Evolutionary conservation across 2,888 invertebrate genomes (phyloP).

Genomic region (Zaprionus lineosus): DNA sequence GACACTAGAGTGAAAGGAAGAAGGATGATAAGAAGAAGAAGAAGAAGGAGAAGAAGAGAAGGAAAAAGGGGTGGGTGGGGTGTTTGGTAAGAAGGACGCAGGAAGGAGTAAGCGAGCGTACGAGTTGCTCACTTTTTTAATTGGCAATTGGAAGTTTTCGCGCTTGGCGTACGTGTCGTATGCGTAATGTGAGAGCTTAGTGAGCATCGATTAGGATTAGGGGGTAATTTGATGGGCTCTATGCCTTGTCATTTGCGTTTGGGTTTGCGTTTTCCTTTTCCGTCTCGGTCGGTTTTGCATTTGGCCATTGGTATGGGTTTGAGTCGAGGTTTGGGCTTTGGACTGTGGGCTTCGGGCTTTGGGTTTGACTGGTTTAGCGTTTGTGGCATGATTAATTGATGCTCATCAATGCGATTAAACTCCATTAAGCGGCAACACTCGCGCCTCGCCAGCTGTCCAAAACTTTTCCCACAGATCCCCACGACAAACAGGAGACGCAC

Average conservation of each 20-base stretch:
- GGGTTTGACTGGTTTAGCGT: too few species aligned
- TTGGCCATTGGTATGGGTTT: too few species aligned
- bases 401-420: slow-evolving; percentile 75
- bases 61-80: too few species aligned
- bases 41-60: too few species aligned
- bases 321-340: too few species aligned
- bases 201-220: slow-evolving; percentile 55
- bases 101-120: too few species aligned
- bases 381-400: slow-evolving; percentile 75
- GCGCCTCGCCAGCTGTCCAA: slow-evolving; percentile 50
- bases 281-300: too few species aligned
- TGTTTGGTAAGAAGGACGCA: too few species aligned
- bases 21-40: too few species aligned
- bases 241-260: slow-evolving; percentile 50
- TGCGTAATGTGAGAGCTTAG: slow-evolving; percentile 69
- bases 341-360: too few species aligned
- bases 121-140: too few species aligned
- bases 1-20: too few species aligned
- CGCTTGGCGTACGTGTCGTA: slow-evolving; percentile 65
- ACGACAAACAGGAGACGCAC: slow-evolving; percentile 17
- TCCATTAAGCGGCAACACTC: slow-evolving; percentile 70
- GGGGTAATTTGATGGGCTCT: slow-evolving; percentile 30
- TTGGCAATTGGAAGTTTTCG: slow-evolving; percentile 66
- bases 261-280: neutral
- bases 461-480: slow-evolving; percentile 52